Evolutionary conservation across 2,797 vertebrate genomes (phyloP).

Genomic region (Oreortyx pictus): DNA sequence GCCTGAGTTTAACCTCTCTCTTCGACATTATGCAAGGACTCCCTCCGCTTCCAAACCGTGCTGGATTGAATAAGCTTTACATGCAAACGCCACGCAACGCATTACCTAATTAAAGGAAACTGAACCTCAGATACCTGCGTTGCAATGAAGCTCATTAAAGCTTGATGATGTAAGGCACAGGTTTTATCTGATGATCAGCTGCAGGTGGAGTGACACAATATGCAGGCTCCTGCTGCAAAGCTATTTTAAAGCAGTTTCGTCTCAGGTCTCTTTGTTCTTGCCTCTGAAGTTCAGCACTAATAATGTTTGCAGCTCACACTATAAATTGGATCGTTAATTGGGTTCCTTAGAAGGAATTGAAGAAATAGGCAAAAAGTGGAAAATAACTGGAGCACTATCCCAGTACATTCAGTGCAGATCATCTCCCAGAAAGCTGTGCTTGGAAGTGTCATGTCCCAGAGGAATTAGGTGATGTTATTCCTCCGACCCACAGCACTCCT

Average conservation of each 20-base stretch:
- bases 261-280: not conserved
- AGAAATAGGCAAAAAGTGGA: not conserved
- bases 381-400: constrained; percentile 11
- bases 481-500: not conserved
- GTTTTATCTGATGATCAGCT: not conserved
- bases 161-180: not conserved
- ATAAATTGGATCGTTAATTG: constrained; percentile 29
- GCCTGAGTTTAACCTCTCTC: not conserved
- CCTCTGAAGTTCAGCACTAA: not conserved
- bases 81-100: not conserved
- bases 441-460: not conserved
- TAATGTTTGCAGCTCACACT: not conserved
- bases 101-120: not conserved
- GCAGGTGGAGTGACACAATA: not conserved
- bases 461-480: not conserved
- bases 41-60: not conserved
- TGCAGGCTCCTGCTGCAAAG: not conserved
- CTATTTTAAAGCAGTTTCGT: not conserved
- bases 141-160: not conserved
- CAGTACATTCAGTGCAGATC: not conserved
- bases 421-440: not conserved
- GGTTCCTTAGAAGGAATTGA: not conserved
- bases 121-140: not conserved
- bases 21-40: rapidly evolving
- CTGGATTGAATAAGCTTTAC: rapidly evolving